Evolutionary conservation across 2,113 vertebrate genomes (phyloP).

Genomic region (Cavia porcellus): DNA sequence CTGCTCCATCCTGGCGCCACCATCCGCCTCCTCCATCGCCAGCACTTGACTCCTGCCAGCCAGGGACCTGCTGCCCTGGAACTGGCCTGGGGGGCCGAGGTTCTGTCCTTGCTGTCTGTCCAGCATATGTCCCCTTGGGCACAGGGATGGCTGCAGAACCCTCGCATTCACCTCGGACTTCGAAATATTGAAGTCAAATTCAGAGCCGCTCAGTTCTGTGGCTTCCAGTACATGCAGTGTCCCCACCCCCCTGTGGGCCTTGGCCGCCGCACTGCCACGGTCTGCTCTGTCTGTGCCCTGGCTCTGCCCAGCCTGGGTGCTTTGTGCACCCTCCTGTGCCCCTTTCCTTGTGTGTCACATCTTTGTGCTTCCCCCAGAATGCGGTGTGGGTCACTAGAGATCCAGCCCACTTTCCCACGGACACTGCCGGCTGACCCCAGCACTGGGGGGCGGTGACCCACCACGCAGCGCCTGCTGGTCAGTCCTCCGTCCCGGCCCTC

Average conservation of each 20-base stretch:
- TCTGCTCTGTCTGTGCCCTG: background rate
- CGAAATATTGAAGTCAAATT: background rate
- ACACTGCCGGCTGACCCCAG: background rate
- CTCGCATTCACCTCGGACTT: background rate
- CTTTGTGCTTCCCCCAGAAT: background rate
- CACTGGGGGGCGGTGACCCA: fast-evolving
- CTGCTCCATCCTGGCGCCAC: fast-evolving
- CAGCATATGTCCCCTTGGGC: fast-evolving
- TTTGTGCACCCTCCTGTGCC: background rate
- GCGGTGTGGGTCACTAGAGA: background rate
- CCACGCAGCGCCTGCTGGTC: fast-evolving
- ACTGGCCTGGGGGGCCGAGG: background rate
- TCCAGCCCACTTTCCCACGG: background rate
- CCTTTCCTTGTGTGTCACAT: fast-evolving
- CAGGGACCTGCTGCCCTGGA: background rate
- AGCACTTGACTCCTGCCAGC: background rate
- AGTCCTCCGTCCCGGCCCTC: background rate
- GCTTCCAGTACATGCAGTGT: background rate
- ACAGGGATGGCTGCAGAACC: background rate
- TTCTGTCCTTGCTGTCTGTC: background rate
- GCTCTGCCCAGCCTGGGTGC: background rate
- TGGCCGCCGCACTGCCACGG: too few relatives aligned
- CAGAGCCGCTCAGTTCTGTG: background rate
- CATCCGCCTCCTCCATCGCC: background rate
- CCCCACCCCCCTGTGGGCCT: background rate